Evolutionary conservation across 2,797 vertebrate species (phyloP), one percentile per base, ranked within the genome.

Genomic region (Carapus acus): DNA sequence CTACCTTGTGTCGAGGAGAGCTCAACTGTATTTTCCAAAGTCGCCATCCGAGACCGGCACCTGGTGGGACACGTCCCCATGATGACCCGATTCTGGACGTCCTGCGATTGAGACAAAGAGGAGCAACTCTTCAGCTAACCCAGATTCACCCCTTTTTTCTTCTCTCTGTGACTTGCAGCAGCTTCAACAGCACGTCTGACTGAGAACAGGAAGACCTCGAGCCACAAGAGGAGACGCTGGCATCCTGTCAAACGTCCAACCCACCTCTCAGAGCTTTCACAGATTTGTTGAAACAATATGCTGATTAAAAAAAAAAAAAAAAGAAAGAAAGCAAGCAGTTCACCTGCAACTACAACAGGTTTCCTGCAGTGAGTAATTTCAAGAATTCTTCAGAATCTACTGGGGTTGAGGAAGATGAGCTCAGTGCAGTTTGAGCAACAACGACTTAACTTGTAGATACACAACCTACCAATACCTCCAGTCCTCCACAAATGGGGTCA

Each of bases 41-140:
- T 39, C 5, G 71, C 38, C 14, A 21, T 2, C 36, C 63, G 73
- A 22, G 74, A 68, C 8, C 11, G 45, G 50, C 61, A 67, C 56
- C 73, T 83, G 65, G 64, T 73, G 65, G 75, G 78, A 50, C 82
- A 85, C 51, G 20, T 82, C 22, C 87, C 87, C 87, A 88, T 88
- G 31, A 51, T 65, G 54, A 62, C 43, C 47, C 46, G 22, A 14
- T 55, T 57, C 54, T 24, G 13, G 8, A 36, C 42, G 52, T 37
- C 49, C 3, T 38, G 12, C 8, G 6, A 31, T 34, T 52, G 41
- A 29, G 46, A 62, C 13, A 53, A 8, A 24, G 16, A 4, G 3
- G 60, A 27, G 51, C 44, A 37, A 36, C 15, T 7, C 0, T 40
- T 16, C 53, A 6, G 21, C 21, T 44, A 44, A 49, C 23, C 33